Evolutionary conservation across 2,888 invertebrate species (phyloP), one percentile per base, ranked within the genome.

Genomic region (Liposcelis brunnea): DNA sequence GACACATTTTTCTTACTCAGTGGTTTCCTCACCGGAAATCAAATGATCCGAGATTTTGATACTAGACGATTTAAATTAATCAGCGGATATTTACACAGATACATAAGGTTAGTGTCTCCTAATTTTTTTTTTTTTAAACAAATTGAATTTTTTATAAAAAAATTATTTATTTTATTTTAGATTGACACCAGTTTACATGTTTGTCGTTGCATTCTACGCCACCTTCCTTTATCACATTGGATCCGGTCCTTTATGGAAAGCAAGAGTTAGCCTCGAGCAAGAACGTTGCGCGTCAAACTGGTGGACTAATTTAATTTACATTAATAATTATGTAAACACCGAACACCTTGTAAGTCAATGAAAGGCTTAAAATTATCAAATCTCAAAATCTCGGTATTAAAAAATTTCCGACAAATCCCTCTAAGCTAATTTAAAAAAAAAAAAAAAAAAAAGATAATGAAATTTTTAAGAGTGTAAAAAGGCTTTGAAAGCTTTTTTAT

Each of bases 1-100:
- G 77, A 77, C 53, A 68, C 74, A 1, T 77, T 76, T 58, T 76
- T 77, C 55, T 55, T 74, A 8, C 53, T 77, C 2, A 73, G 75
- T 40, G 77, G 76, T 1, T 65, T 77, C 44, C 59, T 77, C 5
- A 40, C 40, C 12, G 40, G 16, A 14, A 40, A 40, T 21, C 40
- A 40, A 40, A 40, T 40, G 12, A 15, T 40, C 7, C 6, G 19
- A n/a, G 40, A 40, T 43, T 61, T 61, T 42, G 62, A 68, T 18
- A 66, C 64, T 48, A 59, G 59, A 43, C 53, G 53, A 26, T 52
- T 66, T 10, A 71, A 72, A 53, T 65, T 71, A 0, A 55, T 67
- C 2, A 54, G 70, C 38, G 54, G 74, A 1, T 65, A 75, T 44
- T 44, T 77, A 2, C 66, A 68, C 48, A 62, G 77, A 63, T 77